A percentile compares a stretch with the other conserved stretches of the same genome.
These are phyloP conservation scores for Lutjanus argentimaculatus DNA, from an alignment of 2,797 vertebrate species.

Conservation along the genomic window DNA sequence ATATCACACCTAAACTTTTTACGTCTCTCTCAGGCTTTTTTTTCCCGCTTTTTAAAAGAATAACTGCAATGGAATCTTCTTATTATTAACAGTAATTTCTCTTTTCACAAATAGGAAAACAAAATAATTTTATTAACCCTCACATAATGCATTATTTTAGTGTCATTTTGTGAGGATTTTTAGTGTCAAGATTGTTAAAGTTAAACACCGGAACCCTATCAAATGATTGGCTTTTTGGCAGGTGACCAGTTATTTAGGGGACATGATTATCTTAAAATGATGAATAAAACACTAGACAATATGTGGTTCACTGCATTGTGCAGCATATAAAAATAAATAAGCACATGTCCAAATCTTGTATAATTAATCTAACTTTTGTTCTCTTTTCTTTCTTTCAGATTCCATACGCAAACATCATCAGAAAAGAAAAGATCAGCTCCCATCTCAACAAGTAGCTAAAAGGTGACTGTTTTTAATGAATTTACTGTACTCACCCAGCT, in stretches of 20 bases:
- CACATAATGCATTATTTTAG: not conserved
- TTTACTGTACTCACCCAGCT: not conserved
- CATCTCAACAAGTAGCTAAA: slow-evolving; percentile 96
- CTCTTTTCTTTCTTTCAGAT: slow-evolving; percentile 88
- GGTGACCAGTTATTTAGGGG: not conserved
- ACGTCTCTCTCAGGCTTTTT: not conserved
- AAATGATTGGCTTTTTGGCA: not conserved
- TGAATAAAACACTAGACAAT: not conserved
- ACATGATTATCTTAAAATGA: not conserved
- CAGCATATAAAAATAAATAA: not conserved
- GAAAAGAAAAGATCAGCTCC: slow-evolving; percentile 96
- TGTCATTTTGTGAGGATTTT: not conserved
- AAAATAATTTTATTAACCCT: not conserved
- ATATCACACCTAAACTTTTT: slow-evolving; percentile 3
- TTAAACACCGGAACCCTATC: not conserved
- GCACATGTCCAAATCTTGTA: not conserved
- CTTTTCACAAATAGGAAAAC: not conserved
- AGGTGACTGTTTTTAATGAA: slow-evolving; percentile 80
- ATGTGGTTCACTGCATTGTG: not conserved
- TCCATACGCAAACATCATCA: slow-evolving; percentile 97
- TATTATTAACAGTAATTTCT: not conserved
- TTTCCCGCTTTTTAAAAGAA: not conserved
- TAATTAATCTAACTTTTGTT: not conserved
- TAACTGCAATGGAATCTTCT: not conserved
- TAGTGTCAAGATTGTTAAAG: not conserved